Percentiles rank a stretch among this genome's conserved stretches.
Conservation (phyloP, 1,140 invertebrate genomes). For the Callitettix versicolor region DNA sequence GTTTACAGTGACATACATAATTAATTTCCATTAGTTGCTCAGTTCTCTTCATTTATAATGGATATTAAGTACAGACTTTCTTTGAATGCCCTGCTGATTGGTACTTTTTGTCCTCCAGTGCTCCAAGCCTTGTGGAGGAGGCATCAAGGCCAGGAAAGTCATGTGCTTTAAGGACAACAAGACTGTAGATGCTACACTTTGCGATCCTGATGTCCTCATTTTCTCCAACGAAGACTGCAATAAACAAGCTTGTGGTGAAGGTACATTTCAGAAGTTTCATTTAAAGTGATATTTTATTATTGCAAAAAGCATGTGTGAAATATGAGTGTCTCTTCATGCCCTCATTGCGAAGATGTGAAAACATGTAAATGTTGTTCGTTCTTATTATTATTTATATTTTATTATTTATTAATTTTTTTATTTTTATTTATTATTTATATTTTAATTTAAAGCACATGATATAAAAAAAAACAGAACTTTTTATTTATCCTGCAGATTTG, state of each 20-base stretch:
- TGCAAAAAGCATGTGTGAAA: too few species aligned
- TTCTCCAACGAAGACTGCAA: conserved; percentile 64
- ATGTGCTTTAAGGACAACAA: conserved; percentile 66
- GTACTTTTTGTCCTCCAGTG: conserved; percentile 47
- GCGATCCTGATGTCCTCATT: conserved; percentile 51
- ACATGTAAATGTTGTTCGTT: not conserved
- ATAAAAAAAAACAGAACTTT: too few species aligned
- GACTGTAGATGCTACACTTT: conserved; percentile 45
- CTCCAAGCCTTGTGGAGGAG: conserved; percentile 70
- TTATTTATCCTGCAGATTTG: too few species aligned
- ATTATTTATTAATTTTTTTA: too few species aligned
- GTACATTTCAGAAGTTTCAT: conserved; percentile 36
- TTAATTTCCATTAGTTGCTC: too few species aligned
- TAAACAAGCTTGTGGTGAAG: conserved; percentile 51
- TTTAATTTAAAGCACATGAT: too few species aligned
- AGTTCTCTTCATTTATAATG: too few species aligned
- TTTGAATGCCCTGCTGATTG: too few species aligned
- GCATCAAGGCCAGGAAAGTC: conserved; percentile 57
- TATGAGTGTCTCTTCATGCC: not conserved
- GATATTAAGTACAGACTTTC: too few species aligned
- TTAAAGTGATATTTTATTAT: too few species aligned
- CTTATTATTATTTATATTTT: conserved; percentile 3
- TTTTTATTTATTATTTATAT: too few species aligned
- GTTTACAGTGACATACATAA: too few species aligned
- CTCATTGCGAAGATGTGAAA: not conserved